Evolutionary conservation across 2,113 vertebrate species (phyloP).

Genomic region (Anser cygnoides): DNA sequence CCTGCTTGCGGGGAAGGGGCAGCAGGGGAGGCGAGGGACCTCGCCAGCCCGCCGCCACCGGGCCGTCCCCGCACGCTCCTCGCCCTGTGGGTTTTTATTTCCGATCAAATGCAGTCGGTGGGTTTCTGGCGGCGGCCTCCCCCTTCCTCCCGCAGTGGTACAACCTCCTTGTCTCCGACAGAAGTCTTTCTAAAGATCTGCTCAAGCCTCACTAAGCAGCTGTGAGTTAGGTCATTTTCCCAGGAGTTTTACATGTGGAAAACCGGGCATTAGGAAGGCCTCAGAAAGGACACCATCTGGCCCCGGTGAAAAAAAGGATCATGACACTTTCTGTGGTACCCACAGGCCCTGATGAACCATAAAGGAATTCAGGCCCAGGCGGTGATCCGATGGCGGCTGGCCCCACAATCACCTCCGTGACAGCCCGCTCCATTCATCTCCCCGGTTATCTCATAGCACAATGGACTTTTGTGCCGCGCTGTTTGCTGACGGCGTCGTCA

Average conservation of each 20-base stretch:
- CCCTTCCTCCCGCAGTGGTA: constrained; percentile 76
- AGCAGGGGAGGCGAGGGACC: background rate
- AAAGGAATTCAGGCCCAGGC: constrained; percentile 90
- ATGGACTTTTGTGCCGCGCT: constrained; percentile 83
- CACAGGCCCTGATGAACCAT: constrained; percentile 98
- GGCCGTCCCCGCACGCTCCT: background rate
- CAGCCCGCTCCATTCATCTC: constrained; percentile 82
- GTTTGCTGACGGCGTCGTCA: constrained; percentile 79
- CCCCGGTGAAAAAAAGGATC: constrained; percentile 93
- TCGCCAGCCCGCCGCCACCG: background rate
- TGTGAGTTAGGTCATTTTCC: constrained; percentile 99
- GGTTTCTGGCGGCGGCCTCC: constrained; percentile 68
- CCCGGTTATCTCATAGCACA: constrained; percentile 81
- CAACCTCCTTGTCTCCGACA: constrained; percentile 80
- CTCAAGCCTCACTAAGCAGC: constrained; percentile 99
- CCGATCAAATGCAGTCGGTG: constrained; percentile 66
- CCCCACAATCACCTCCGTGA: constrained; percentile 84
- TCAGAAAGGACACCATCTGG: constrained; percentile 99
- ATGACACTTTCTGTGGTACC: constrained; percentile 99
- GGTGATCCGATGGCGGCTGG: constrained; percentile 85
- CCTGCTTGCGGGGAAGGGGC: constrained; percentile 85
- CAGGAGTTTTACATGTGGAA: constrained; percentile 97
- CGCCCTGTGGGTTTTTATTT: constrained; percentile 41
- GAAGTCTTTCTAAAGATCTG: constrained; percentile 97
- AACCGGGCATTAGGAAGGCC: constrained; percentile 98